Base-by-base conservation (phyloP, 2,797 vertebrate species). In the Notolabrus celidotus region DNA sequence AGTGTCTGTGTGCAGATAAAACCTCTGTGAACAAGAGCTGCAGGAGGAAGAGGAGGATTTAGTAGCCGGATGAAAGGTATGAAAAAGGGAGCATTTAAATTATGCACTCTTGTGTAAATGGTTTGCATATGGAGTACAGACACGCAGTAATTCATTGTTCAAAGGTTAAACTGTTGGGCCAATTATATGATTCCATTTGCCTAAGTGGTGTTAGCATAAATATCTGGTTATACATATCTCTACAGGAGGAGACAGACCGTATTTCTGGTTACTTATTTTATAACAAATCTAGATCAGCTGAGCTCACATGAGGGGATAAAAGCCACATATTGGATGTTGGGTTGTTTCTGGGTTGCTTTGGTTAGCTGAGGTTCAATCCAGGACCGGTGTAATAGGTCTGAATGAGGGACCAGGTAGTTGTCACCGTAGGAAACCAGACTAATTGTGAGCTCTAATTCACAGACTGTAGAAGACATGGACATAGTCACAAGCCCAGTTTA, bases 151-250 rank as follows among this genome's bases (percentile, higher is more conserved):
- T 82, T 90, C 85, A 84, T n/a, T 76, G 69, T 82, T 76, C 66
- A 79, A 71, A 90, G 84, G 87, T 86, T 86, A 80, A 79, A 86
- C 83, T 80, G 71, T 56, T 68, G 60, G 59, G 65, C 49, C 67
- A 84, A 73, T 82, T 74, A 80, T 73, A 80, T 71, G 80, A 86
- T 85, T 88, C 84, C 20, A 88, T 91, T 88, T 86, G 75, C 80
- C 71, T 89, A 85, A 89, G 87, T 88, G 89, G 49, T 84, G 74
- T 91, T 86, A 87, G 58, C 78, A 83, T 88, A 80, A 84, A 88
- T 82, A 88, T 88, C 66, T 77, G 59, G 70, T 88, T 86, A 83
- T 58, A 58, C 42, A 64, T 78, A 76, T 71, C 17, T 34, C 12
- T 42, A 53, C 54, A 23, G 15, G 36, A 60, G 58, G 15, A 49